Percentiles rank a stretch among this genome's conserved stretches.
Evolutionary conservation across 30 jellyfish, hydroid and myxozoan species (phyloP).

Genomic region (Nemopilema nomurai): DNA sequence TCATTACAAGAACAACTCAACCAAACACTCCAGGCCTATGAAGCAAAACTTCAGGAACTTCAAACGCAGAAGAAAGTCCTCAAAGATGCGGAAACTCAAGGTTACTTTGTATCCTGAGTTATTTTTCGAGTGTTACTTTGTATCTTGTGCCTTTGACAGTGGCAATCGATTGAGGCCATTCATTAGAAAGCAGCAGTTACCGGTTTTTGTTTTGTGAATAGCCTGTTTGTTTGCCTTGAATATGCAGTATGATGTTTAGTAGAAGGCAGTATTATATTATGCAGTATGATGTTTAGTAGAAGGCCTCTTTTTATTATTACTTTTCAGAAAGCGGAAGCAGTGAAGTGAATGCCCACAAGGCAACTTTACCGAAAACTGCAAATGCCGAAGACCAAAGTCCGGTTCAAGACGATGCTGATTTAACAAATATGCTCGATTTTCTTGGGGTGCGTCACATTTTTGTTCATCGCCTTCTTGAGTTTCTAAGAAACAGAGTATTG

Average conservation of each 20-base stretch:
- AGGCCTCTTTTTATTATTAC: too few species aligned
- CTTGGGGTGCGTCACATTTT: slow-evolving; percentile 18
- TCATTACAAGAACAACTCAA: slow-evolving; percentile 31
- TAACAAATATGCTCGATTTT: slow-evolving; percentile 7
- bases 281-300: too few species aligned
- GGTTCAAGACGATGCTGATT: slow-evolving; percentile 11
- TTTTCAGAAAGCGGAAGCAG: neutral
- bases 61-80: slow-evolving; percentile 5
- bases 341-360: neutral
- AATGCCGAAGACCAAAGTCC: neutral
- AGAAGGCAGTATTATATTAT: too few species aligned
- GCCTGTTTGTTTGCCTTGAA: too few species aligned
- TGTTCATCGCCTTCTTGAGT: neutral
- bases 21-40: slow-evolving; percentile 18
- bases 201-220: too few species aligned
- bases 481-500: neutral
- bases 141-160: too few species aligned
- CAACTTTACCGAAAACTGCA: neutral
- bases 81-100: neutral
- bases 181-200: too few species aligned
- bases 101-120: too few species aligned
- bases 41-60: slow-evolving; percentile 23
- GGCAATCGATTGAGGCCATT: too few species aligned
- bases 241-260: too few species aligned
- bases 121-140: too few species aligned